These are phyloP conservation scores for Pentalonia nigronervosa DNA, from an alignment of 1,140 invertebrate species.

Conservation along the genomic window DNA sequence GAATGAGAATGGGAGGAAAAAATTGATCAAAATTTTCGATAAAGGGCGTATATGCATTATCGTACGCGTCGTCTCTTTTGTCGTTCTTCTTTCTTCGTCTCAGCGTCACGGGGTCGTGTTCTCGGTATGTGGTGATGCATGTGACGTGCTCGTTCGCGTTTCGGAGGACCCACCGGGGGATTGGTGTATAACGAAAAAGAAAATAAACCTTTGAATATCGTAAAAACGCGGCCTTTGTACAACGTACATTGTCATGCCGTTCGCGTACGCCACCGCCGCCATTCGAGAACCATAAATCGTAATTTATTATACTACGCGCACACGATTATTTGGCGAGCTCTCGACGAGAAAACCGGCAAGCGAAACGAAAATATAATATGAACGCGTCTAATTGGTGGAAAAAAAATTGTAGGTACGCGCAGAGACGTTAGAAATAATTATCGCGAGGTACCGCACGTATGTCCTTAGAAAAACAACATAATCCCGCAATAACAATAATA, in stretches of 20 bases:
- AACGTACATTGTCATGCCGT: neutral
- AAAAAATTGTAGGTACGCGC: neutral
- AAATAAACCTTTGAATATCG: slow-evolving; percentile 14
- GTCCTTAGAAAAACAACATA: neutral
- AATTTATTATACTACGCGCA: neutral
- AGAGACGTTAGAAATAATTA: neutral
- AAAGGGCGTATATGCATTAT: neutral
- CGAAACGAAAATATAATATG: neutral
- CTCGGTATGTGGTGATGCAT: neutral
- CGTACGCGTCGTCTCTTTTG: neutral
- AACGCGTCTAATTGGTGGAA: neutral
- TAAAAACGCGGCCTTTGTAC: neutral
- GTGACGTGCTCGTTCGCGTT: neutral
- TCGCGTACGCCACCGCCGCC: neutral
- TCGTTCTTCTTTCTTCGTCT: neutral
- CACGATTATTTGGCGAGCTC: neutral
- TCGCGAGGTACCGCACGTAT: neutral
- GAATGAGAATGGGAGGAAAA: neutral
- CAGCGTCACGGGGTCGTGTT: neutral
- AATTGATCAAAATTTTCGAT: slow-evolving; percentile 30
- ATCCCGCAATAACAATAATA: neutral
- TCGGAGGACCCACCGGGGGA: neutral
- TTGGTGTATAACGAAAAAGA: neutral
- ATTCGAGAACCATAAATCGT: neutral
- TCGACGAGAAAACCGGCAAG: neutral